These are phyloP conservation scores for Pseudorhiza aurosa DNA, from an alignment of 30 jellyfish, hydroid and myxozoan genomes.

Conservation along the genomic window DNA sequence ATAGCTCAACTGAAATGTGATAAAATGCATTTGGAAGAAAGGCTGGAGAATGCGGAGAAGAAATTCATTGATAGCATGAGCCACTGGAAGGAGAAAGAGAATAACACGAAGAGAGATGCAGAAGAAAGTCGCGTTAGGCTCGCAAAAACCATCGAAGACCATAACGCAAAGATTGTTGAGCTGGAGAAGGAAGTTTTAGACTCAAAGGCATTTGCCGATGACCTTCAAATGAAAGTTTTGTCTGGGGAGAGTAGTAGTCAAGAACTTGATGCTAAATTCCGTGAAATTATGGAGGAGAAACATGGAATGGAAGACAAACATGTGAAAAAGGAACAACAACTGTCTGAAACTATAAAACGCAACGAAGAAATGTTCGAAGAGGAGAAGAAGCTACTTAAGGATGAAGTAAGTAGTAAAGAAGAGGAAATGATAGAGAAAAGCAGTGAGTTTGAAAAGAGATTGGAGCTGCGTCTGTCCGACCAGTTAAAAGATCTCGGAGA, in stretches of 20 bases:
- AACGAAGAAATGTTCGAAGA: slow-evolving; percentile 28
- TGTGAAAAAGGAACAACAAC: slow-evolving; percentile 33
- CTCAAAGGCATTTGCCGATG: slow-evolving; percentile 45
- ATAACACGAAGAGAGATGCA: not conserved
- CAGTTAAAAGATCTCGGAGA: slow-evolving; percentile 73
- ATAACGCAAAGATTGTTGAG: slow-evolving; percentile 16
- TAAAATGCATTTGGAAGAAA: slow-evolving; percentile 17
- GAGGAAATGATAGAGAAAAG: slow-evolving; percentile 41
- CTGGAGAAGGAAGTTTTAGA: slow-evolving; percentile 42
- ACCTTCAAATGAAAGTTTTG: slow-evolving; percentile 40
- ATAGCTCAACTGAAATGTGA: not conserved
- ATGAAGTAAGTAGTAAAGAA: not conserved
- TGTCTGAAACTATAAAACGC: not conserved
- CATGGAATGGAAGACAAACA: slow-evolving; percentile 27
- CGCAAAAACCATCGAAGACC: slow-evolving; percentile 14
- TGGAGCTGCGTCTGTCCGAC: slow-evolving; percentile 36
- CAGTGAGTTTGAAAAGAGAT: slow-evolving; percentile 27
- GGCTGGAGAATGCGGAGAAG: slow-evolving; percentile 3
- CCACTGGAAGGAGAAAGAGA: slow-evolving; percentile 55
- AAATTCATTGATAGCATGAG: slow-evolving; percentile 25
- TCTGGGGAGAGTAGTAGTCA: slow-evolving; percentile 67
- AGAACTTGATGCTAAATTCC: slow-evolving; percentile 62
- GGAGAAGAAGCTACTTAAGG: slow-evolving; percentile 38
- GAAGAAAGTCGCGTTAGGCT: slow-evolving; percentile 11
- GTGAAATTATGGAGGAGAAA: slow-evolving; percentile 60